Percentiles rank a stretch among this genome's conserved stretches.
Evolutionary conservation across 2,888 invertebrate genomes (phyloP).

Genomic region (Dusona sp.): DNA sequence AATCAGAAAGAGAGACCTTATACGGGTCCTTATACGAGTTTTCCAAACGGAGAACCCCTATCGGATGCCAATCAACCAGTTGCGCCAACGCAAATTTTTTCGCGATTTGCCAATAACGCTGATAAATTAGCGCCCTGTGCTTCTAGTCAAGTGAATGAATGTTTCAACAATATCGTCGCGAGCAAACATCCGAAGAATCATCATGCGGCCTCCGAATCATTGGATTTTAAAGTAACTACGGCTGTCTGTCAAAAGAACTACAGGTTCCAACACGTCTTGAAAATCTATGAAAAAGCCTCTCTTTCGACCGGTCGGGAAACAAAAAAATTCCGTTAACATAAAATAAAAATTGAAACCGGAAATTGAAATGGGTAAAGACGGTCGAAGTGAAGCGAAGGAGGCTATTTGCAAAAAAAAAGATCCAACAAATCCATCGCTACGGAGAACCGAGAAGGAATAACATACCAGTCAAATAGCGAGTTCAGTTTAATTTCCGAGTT

Average conservation of each 20-base stretch:
- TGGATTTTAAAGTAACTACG: constrained; percentile 49
- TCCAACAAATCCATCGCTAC: constrained; percentile 5
- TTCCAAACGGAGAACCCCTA: constrained; percentile 53
- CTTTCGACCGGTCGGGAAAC: constrained; percentile 49
- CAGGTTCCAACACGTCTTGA: constrained; percentile 34
- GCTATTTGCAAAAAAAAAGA: constrained; percentile 19
- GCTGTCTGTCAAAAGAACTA: constrained; percentile 57
- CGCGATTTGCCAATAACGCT: constrained; percentile 46
- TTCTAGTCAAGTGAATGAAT: constrained; percentile 59
- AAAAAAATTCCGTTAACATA: constrained; percentile 31
- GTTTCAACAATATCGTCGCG: constrained; percentile 53
- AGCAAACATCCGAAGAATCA: constrained; percentile 58
- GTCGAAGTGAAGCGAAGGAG: constrained; percentile 28
- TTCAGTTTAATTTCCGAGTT: constrained; percentile 20
- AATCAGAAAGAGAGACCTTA: neutral
- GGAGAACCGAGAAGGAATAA: constrained; percentile 28
- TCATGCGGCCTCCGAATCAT: constrained; percentile 50
- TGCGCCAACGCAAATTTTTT: constrained; percentile 42
- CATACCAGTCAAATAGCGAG: constrained; percentile 22
- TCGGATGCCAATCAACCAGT: constrained; percentile 21
- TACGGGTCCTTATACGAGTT: constrained; percentile 29
- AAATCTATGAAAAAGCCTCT: constrained; percentile 25
- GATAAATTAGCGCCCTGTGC: constrained; percentile 56
- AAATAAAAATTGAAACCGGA: constrained; percentile 18
- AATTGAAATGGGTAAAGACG: constrained; percentile 6